Evolutionary conservation across 35 echinoderm and acorn worm species (phyloP), one percentile per base, ranked within the genome.

Genomic region (Ophioderma brevispina): DNA sequence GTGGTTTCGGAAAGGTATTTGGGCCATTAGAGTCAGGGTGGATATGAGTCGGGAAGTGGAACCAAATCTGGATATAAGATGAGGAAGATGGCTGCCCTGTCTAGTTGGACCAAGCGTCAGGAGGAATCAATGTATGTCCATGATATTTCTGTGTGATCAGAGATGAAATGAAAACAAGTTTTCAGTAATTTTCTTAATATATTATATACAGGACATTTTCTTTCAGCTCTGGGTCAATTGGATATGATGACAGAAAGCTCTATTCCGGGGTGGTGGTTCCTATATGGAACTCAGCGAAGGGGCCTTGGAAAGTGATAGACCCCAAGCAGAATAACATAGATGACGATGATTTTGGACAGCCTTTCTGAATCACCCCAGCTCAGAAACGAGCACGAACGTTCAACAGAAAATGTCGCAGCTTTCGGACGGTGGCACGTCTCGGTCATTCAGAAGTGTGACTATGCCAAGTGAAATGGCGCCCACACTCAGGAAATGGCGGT

Each of bases 221-320:
- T 36, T 89, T 19, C 80, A 99, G 97, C 93, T 99, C 13, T 99
- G 97, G 97, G 93, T n/a, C 97, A 14, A 76, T 99, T 35, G 91
- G 90, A 14, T 90, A 87, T 80, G 94, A 93, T 25, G 87, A 94
- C 78, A 78, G 84, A 4, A 85, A 81, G 19, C 81, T 99, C 0
- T 86, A 90, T 55, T 95, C 79, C 76, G 97, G 81, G 55, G 38
- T 21, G 85, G 56, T 41, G 94, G 95, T 2, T 93, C 97, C 11
- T 89, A 92, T 23, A 87, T 89, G 50, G 97, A 99, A 75, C 97
- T 92, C 6, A 93, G 91, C 31, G 97, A 94, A 11, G 42, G 93
- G 13, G 79, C 64, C 11, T n/a, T 99, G 97, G 97, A 96, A 96
- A 78, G 70, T 75, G 28, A 90, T 96, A 34, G 87, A 86, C 39